Conservation (phyloP, 2,888 invertebrate genomes). For the Sinhomidia bicolor region DNA sequence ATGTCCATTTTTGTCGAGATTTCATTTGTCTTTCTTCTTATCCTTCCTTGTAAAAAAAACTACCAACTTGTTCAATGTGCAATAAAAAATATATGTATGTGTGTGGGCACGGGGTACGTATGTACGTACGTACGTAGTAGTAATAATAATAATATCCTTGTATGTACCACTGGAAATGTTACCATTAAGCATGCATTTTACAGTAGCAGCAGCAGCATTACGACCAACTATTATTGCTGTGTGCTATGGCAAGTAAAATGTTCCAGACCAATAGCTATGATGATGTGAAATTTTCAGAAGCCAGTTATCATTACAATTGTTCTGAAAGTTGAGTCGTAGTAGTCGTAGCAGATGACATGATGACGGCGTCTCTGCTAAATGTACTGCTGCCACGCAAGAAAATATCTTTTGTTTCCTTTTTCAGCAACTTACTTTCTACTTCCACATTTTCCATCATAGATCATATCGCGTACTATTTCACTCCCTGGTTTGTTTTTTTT, state of each 20-base stretch:
- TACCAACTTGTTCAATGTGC: constrained; percentile 49
- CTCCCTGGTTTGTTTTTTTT: neutral
- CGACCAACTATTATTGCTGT: no score
- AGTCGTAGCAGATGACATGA: neutral
- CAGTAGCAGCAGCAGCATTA: no score
- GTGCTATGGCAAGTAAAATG: no score
- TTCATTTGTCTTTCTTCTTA: constrained; percentile 68
- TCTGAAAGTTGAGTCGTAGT: no score
- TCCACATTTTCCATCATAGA: neutral
- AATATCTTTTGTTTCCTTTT: neutral
- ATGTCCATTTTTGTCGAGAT: constrained; percentile 71
- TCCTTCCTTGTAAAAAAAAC: constrained; percentile 36
- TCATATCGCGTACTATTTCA: constrained; percentile 40
- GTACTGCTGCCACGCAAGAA: neutral
- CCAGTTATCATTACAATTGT: neutral
- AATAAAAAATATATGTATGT: constrained; percentile 32
- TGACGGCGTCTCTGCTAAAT: neutral
- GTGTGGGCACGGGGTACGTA: no score
- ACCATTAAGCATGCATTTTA: no score
- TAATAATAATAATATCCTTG: no score
- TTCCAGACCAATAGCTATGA: neutral
- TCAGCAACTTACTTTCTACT: neutral
- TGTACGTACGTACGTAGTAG: no score
- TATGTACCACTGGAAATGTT: no score
- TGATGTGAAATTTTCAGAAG: neutral